Evolutionary conservation across 2,888 invertebrate species (phyloP).

Genomic region (Nomada goodeniana): DNA sequence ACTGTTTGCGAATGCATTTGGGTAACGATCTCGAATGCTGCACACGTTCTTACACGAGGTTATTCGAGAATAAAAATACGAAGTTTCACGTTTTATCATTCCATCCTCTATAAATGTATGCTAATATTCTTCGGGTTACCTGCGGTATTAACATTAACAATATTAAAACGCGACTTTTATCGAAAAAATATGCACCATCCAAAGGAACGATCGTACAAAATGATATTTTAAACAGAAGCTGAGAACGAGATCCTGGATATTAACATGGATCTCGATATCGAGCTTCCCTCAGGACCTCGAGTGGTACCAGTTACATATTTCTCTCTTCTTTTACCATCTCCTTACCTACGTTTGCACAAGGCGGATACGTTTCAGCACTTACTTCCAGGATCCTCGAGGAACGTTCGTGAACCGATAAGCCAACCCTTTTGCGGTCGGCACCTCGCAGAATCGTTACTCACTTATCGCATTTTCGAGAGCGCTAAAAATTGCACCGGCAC

Average conservation of each 20-base stretch:
- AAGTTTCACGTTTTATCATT: not conserved
- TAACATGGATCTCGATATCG: slow-evolving; percentile 7
- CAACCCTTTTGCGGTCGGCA: slow-evolving; percentile 49
- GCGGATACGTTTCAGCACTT: slow-evolving; percentile 19
- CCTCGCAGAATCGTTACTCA: slow-evolving; percentile 52
- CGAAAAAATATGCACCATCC: not conserved
- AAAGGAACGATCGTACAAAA: not conserved
- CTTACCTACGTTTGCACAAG: too few species aligned
- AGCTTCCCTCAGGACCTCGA: not conserved
- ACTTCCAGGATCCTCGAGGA: slow-evolving; percentile 37
- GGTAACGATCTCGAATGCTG: not conserved
- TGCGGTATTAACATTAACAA: not conserved
- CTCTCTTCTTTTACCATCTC: not conserved
- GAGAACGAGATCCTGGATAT: slow-evolving; percentile 10
- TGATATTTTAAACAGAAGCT: not conserved
- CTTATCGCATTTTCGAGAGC: slow-evolving; percentile 41
- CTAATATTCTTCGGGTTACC: not conserved
- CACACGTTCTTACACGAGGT: too few species aligned
- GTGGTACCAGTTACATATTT: slow-evolving; percentile 2
- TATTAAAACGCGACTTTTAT: not conserved
- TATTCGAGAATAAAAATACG: not conserved
- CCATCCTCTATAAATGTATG: not conserved
- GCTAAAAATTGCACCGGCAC: slow-evolving; percentile 30
- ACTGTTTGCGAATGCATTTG: not conserved
- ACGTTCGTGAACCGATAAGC: slow-evolving; percentile 47